These are phyloP conservation scores for Heterodera carotae DNA, from an alignment of 1,140 invertebrate species.

Conservation along the genomic window DNA sequence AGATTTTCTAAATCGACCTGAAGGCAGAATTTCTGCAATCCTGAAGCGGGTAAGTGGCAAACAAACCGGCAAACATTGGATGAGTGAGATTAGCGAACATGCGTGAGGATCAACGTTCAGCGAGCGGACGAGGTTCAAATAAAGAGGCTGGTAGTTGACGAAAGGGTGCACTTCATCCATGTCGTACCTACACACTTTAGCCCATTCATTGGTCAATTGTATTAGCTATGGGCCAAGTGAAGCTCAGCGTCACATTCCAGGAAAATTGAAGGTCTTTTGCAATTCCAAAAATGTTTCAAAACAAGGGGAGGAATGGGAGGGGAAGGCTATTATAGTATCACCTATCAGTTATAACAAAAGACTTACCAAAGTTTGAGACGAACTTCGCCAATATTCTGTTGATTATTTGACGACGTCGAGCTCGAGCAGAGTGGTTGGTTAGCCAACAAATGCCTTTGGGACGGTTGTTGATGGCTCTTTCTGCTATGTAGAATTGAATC, in stretches of 20 bases:
- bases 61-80: constrained; percentile 42
- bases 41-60: background rate
- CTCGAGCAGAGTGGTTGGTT: constrained; percentile 25
- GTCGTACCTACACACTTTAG: constrained; percentile 40
- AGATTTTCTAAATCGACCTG: constrained; percentile 56
- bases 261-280: background rate
- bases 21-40: constrained; percentile 16
- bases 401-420: constrained; percentile 28
- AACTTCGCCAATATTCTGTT: constrained; percentile 47
- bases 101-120: constrained; percentile 24
- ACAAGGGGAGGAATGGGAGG: too few species aligned
- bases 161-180: constrained; percentile 55
- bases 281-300: constrained; percentile 2
- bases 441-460: constrained; percentile 1
- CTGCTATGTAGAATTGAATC: background rate
- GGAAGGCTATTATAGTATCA: too few species aligned
- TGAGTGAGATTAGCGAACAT: constrained; percentile 42
- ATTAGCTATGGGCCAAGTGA: too few species aligned
- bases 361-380: constrained; percentile 46
- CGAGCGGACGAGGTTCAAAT: constrained; percentile 44
- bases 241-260: too few species aligned
- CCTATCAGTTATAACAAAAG: too few species aligned
- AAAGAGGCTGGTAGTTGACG: constrained; percentile 49
- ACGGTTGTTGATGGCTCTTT: constrained; percentile 7
- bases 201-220: too few species aligned